phyloP scores from a whole-genome alignment of 2,888 invertebrate species.

The Phytoseiulus persimilis region DNA sequence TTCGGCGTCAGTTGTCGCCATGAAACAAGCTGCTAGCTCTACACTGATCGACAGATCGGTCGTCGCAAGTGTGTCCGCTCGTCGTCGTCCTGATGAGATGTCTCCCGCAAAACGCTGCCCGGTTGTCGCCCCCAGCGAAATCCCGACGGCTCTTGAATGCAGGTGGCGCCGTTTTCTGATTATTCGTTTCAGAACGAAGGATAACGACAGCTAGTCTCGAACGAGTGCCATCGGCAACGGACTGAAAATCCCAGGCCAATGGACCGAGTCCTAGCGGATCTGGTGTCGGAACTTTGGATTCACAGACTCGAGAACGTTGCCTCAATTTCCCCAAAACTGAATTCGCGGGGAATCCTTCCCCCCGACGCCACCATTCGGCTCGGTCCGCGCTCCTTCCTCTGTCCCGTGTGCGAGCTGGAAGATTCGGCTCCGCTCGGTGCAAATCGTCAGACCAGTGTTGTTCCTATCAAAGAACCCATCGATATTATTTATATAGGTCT shows the following conservation, averaged over 20 bases:
- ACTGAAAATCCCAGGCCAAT: no score
- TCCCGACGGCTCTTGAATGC: neutral
- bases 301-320: no score
- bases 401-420: neutral
- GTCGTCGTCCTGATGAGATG: neutral
- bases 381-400: no score
- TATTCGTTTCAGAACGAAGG: no score
- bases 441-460: neutral
- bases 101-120: neutral
- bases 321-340: no score
- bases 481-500: constrained; percentile 5
- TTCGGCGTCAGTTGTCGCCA: neutral
- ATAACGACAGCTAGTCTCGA: no score
- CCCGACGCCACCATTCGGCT: no score
- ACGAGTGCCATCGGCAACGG: no score
- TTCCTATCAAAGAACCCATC: neutral
- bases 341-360: no score
- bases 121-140: neutral
- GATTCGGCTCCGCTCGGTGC: neutral
- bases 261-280: no score
- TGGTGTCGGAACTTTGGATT: no score
- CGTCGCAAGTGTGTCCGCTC: neutral
- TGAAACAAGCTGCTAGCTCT: neutral
- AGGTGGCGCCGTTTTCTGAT: neutral
- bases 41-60: neutral